Conservation (phyloP, 2,113 vertebrate genomes). For the Gasterosteus aculeatus region DNA sequence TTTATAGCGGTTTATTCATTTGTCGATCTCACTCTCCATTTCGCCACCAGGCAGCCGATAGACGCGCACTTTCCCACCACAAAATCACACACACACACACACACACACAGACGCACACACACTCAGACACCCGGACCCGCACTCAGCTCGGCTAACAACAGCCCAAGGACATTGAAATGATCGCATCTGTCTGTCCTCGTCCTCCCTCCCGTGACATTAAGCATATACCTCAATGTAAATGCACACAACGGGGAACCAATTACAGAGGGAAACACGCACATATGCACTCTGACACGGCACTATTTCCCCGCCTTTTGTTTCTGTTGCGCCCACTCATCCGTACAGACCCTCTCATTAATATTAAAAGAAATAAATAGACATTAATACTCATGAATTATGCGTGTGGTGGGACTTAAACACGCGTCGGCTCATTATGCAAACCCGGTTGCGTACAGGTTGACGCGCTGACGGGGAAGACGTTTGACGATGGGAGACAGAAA, state of each 20-base stretch:
- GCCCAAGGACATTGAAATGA: slow-evolving; percentile 50
- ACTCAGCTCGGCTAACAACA: slow-evolving; percentile 30
- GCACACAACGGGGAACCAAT: slow-evolving; percentile 59
- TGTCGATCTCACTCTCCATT: slow-evolving; percentile 11
- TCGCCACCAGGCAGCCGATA: slow-evolving; percentile 7
- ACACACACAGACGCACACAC: slow-evolving; percentile 25
- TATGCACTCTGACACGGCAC: slow-evolving; percentile 13
- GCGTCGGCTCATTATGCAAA: slow-evolving; percentile 33
- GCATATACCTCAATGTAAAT: slow-evolving; percentile 35
- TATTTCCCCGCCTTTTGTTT: slow-evolving; percentile 39
- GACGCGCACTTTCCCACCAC: slow-evolving; percentile 43
- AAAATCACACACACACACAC: too few relatives aligned
- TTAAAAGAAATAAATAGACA: slow-evolving; percentile 72
- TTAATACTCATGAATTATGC: slow-evolving; percentile 75
- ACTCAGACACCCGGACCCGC: slow-evolving; percentile 25
- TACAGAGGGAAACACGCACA: slow-evolving; percentile 34
- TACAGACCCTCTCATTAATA: slow-evolving; percentile 65
- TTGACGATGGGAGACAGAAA: neutral
- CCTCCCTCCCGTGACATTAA: slow-evolving; percentile 30
- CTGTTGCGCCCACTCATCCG: slow-evolving; percentile 33
- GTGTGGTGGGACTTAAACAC: slow-evolving; percentile 29
- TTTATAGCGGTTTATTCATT: slow-evolving; percentile 15
- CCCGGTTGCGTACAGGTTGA: slow-evolving; percentile 12
- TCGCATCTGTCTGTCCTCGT: slow-evolving; percentile 51
- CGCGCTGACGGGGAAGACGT: slow-evolving; percentile 33